Evolutionary conservation across 2,113 vertebrate species (phyloP).

Genomic region (Camelus bactrianus): DNA sequence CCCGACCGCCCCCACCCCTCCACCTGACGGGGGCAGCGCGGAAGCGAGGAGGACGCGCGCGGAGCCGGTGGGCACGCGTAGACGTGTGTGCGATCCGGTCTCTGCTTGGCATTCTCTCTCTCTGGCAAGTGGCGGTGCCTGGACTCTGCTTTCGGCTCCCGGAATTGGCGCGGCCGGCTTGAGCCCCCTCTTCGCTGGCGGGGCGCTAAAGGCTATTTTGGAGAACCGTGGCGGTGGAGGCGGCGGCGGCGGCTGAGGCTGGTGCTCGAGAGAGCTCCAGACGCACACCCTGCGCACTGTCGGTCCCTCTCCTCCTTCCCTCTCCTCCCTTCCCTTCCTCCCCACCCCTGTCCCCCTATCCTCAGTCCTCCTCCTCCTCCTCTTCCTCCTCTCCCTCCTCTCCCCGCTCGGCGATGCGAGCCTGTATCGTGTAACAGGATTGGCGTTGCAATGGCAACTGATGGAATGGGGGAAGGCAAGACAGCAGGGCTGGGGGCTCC

Average conservation of each 20-base stretch:
- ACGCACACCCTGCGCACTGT: slow-evolving; percentile 35
- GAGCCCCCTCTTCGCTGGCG: background rate
- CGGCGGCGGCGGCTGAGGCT: slow-evolving; percentile 1
- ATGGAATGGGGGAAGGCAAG: slow-evolving; percentile 85
- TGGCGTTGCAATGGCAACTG: slow-evolving; percentile 88
- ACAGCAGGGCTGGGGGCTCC: slow-evolving; percentile 76
- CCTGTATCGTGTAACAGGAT: slow-evolving; percentile 73
- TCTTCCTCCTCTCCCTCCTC: slow-evolving; percentile 62
- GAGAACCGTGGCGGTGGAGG: background rate
- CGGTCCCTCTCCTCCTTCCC: background rate
- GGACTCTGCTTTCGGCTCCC: slow-evolving; percentile 52
- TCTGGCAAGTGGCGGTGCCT: slow-evolving; percentile 36
- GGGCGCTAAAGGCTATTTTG: slow-evolving; percentile 49
- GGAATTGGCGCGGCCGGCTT: background rate
- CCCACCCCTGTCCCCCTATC: slow-evolving; percentile 18
- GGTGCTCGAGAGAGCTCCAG: slow-evolving; percentile 56
- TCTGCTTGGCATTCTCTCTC: background rate
- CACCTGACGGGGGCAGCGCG: slow-evolving; percentile 76
- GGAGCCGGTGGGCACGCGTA: slow-evolving; percentile 69
- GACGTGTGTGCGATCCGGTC: slow-evolving; percentile 44
- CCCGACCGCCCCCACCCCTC: slow-evolving; percentile 60
- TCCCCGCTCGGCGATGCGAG: slow-evolving; percentile 66
- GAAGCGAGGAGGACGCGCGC: slow-evolving; percentile 61
- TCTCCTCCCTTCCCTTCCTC: slow-evolving; percentile 10
- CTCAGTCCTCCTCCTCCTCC: slow-evolving; percentile 38